Base-by-base conservation (phyloP, 2,113 vertebrate species). In the Chloebia gouldiae region DNA sequence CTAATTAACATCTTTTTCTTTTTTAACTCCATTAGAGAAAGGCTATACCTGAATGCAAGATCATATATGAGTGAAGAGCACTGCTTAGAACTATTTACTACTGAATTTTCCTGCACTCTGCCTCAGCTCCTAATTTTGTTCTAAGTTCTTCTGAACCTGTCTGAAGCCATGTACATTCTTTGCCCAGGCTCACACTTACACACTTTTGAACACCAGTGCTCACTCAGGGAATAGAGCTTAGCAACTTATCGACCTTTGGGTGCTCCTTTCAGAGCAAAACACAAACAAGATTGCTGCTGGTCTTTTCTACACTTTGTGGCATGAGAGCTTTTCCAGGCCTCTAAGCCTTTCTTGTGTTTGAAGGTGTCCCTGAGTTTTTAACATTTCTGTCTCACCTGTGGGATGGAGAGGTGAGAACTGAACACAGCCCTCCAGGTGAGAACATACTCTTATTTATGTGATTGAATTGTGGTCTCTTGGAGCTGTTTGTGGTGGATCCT, bases 101-200 rank as follows among this genome's bases (percentile, higher is more conserved):
- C 40, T 78, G 14, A 15, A 37, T 45, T 22, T 53, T 71, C 54
- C 24, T 49, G 35, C 5, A 12, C 15, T 53, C 22, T n/a, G 16
- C 35, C 14, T 64, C 42, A 57, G 10, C 37, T 84, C 14, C 9
- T 84, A 33, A 35, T 86, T 69, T 66, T 75, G 10, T 69, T 78
- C 24, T 49, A n/a, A 70, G n/a, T 51, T 68, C 47, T 70, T 5
- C 17, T 86, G 61, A 50, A 51, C 30, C 16, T 61, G 20, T 2
- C 13, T 56, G 50, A 40, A 87, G 20, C 19, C n/a, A 23, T 0
- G 0, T 31, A 23, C 0, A 1, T 51, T 57, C 45, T 81, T 81
- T 31, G 19, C 13, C 30, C 6, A 21, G 10, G 14, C 2, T 56
- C 16, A 13, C 0, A 0, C 47, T 78, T 20, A n/a, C 28, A 69